Evolutionary conservation across 2,797 vertebrate species (phyloP), one percentile per base, ranked within the genome.

Genomic region (Pseudomugil tenellus): DNA sequence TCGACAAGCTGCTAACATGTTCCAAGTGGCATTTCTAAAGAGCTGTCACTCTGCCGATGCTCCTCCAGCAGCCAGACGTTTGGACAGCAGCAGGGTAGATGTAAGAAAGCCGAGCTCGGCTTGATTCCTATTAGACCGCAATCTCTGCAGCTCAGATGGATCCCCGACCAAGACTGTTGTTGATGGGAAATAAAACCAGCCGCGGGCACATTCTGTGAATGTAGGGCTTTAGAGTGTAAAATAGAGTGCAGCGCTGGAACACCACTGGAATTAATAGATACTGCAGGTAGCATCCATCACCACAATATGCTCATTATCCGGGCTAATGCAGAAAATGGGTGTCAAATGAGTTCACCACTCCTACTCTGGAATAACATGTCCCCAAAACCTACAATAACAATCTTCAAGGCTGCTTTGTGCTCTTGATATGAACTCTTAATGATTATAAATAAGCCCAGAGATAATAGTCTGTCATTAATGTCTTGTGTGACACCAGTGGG

Each of bases 21-120:
- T 74, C 64, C 75, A 79, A 74, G 77, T 72, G 77, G 78, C 63
- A 46, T 79, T 76, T 84, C 63, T 75, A 67, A 80, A 72, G 70
- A 78, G 67, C 84, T 67, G 79, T 84, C 83, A 76, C 56, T 88
- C 77, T 58, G 13, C 13, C 0, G 21, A 52, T 29, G 25, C 60
- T 70, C 43, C 34, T 37, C 62, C 39, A 53, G 57, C 13, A 1
- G 10, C 62, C 64, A 58, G 53, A 63, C 4, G 6, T 70, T 61
- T 56, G 76, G 56, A 62, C 3, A 43, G 49, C 49, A 61, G 57
- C 7, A 0, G 25, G 43, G 3, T 34, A 34, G 56, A 72, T 69
- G 77, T 52, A 25, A 67, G 57, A 66, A 67, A 60, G 23, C 52
- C 34, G 49, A 74, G 62, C 57, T 26, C 29, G 1, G 63, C 46